Evolutionary conservation across 2,888 invertebrate genomes (phyloP).

Genomic region (Amiota mariae): DNA sequence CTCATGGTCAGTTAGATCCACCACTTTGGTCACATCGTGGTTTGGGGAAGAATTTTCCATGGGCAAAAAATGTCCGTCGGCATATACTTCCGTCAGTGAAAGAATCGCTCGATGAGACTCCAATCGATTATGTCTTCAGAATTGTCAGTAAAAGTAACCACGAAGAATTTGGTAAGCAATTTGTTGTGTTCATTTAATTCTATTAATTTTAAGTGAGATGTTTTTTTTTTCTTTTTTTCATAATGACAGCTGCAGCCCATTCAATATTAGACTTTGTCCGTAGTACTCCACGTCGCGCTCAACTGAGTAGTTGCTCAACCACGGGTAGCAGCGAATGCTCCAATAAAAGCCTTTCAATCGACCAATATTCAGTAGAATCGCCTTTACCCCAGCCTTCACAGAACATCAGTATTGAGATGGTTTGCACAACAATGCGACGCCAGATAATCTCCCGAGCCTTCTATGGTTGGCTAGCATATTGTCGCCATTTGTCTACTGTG

Average conservation of each 20-base stretch:
- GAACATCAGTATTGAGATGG: conserved; percentile 80
- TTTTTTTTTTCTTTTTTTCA: too few species aligned
- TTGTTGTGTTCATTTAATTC: not conserved
- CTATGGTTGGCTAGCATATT: conserved; percentile 97
- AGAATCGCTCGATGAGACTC: conserved; percentile 77
- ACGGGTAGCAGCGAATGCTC: conserved; percentile 80
- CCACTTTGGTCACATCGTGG: conserved; percentile 94
- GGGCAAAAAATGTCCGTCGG: conserved; percentile 76
- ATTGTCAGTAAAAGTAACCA: conserved; percentile 86
- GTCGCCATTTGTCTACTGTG: conserved; percentile 92
- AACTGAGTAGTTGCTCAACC: conserved; percentile 81
- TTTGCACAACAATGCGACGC: conserved; percentile 95
- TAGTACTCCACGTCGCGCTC: conserved; percentile 73
- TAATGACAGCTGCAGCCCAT: conserved; percentile 78
- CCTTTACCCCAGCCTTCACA: conserved; percentile 71
- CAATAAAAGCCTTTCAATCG: conserved; percentile 74
- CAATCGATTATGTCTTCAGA: conserved; percentile 89
- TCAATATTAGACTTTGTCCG: conserved; percentile 78
- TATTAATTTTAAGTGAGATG: too few species aligned
- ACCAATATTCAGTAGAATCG: conserved; percentile 70
- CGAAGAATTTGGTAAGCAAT: conserved; percentile 79
- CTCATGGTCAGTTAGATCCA: conserved; percentile 93
- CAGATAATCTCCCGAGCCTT: conserved; percentile 96
- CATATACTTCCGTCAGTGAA: conserved; percentile 81
- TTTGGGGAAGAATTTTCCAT: conserved; percentile 79